Conservation (phyloP, 2,888 invertebrate genomes). For the Leptogaster cylindrica region DNA sequence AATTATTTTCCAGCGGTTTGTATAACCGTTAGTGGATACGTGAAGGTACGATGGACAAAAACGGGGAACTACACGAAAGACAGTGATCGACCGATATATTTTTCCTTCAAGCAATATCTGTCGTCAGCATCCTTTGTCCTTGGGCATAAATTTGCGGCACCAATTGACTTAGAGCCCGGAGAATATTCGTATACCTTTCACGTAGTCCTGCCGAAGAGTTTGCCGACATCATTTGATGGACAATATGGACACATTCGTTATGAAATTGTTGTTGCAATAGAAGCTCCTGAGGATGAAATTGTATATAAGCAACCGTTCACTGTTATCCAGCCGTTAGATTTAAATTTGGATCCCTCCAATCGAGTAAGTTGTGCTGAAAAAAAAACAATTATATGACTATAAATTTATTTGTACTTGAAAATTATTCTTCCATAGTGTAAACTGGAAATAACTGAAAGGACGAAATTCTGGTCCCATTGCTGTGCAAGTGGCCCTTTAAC, state of each 20-base stretch:
- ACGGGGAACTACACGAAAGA: constrained; percentile 60
- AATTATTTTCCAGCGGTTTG: constrained; percentile 56
- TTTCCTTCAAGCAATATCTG: constrained; percentile 60
- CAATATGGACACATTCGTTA: constrained; percentile 79
- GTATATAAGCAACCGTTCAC: constrained; percentile 81
- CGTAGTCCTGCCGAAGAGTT: constrained; percentile 66
- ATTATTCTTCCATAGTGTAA: constrained; percentile 53
- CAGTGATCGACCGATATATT: constrained; percentile 60
- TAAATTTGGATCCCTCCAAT: constrained; percentile 76
- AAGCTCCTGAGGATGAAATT: constrained; percentile 84
- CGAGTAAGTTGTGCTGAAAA: constrained; percentile 70
- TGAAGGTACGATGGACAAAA: constrained; percentile 62
- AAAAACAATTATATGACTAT: neutral
- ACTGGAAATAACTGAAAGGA: constrained; percentile 58
- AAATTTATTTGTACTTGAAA: neutral
- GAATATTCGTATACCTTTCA: constrained; percentile 77
- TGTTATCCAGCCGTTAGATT: constrained; percentile 78
- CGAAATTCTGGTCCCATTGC: constrained; percentile 61
- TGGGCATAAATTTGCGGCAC: constrained; percentile 60
- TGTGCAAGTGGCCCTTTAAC: constrained; percentile 60
- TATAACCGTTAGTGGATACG: constrained; percentile 61
- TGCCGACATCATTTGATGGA: constrained; percentile 83
- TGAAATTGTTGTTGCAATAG: constrained; percentile 77
- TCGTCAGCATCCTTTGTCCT: constrained; percentile 59
- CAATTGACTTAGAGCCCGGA: constrained; percentile 70